phyloP scores from a whole-genome alignment of 2,113 vertebrate species.

The Odocoileus hemionus region DNA sequence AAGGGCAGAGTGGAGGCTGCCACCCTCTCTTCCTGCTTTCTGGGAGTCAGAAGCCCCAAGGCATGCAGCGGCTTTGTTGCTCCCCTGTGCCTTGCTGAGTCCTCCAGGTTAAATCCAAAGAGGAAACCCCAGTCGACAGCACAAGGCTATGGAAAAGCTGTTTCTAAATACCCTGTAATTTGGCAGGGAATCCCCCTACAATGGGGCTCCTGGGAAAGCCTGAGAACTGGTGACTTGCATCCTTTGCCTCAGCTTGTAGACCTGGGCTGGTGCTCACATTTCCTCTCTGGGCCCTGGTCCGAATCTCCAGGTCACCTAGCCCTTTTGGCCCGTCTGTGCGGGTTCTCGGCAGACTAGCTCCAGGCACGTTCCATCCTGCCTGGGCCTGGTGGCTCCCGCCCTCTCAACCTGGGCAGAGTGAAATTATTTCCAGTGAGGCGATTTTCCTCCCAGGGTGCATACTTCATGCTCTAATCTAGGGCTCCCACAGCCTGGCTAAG shows the following conservation, averaged over 20 bases:
- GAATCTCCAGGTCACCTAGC: no score
- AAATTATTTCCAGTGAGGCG: neutral
- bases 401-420: neutral
- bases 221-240: neutral
- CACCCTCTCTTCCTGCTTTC: neutral
- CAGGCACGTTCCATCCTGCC: neutral
- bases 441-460: neutral
- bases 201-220: neutral
- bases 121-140: neutral
- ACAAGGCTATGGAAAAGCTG: neutral
- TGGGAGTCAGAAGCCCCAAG: neutral
- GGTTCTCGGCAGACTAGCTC: neutral
- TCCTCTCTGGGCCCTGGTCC: neutral
- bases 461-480: neutral
- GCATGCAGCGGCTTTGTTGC: neutral
- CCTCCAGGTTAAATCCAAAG: neutral
- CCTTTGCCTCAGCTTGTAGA: neutral
- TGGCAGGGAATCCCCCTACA: neutral
- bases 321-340: neutral
- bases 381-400: neutral
- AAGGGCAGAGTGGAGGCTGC: neutral
- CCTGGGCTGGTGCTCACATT: accelerated
- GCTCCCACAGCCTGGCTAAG: neutral
- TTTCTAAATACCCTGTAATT: neutral
- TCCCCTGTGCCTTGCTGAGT: neutral